These are phyloP conservation scores for Antitype chi DNA, from an alignment of 2,888 invertebrate species.

Conservation along the genomic window DNA sequence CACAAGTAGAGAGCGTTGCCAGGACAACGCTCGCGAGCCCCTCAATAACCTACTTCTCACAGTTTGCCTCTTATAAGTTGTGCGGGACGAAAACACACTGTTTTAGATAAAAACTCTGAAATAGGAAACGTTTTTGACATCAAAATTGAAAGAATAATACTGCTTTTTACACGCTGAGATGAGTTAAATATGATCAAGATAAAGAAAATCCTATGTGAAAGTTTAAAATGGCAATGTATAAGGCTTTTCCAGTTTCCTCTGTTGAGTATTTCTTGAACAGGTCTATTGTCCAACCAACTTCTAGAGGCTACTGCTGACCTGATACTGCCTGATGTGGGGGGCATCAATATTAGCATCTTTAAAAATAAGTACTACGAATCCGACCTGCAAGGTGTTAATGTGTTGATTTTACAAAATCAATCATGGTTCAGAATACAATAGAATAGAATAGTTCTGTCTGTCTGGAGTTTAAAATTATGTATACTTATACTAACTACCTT, in stretches of 20 bases:
- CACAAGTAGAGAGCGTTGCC: slow-evolving; percentile 47
- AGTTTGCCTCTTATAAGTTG: slow-evolving; percentile 28
- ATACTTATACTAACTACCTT: too few relatives aligned
- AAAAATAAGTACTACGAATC: background rate
- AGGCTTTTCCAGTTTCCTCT: background rate
- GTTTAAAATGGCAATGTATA: background rate
- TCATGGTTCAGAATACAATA: background rate
- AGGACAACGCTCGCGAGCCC: slow-evolving; percentile 54
- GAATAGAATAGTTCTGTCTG: too few relatives aligned
- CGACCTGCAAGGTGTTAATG: background rate
- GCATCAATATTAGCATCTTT: background rate
- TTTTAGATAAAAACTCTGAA: background rate
- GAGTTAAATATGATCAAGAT: background rate
- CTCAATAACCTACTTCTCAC: slow-evolving; percentile 53
- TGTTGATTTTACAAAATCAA: background rate
- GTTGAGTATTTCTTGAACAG: background rate
- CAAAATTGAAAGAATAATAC: background rate
- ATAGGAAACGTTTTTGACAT: background rate
- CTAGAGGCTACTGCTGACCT: slow-evolving; percentile 9
- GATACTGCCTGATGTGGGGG: background rate
- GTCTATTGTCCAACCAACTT: slow-evolving; percentile 8
- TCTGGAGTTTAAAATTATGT: too few relatives aligned
- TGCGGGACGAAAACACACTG: slow-evolving; percentile 18
- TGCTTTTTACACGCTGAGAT: background rate
- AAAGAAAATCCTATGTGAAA: background rate